Evolutionary conservation across 2,888 invertebrate genomes (phyloP), one percentile per base, ranked within the genome.

Genomic region (Sinopyrophorus schimmeli): DNA sequence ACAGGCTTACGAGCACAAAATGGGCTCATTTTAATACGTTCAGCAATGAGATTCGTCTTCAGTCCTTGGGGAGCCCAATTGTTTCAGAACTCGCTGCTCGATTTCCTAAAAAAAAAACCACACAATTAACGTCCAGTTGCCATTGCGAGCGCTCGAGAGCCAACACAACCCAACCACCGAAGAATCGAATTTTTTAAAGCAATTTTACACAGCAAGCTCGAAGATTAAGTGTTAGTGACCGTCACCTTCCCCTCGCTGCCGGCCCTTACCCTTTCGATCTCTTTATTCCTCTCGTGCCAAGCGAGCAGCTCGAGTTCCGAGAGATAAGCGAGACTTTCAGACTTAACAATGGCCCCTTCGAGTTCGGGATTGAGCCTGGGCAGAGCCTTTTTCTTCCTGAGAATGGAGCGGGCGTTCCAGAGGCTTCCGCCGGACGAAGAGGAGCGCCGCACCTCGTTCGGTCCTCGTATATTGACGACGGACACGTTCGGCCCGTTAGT

Each of bases 231-330:
- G 17, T 42, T 40, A 34, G 41, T 38, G 16, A 48, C 57, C 59
- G 58, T 43, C 60, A 60, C 59, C 57, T 56, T 53, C 46, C 46
- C 43, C 31, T 47, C 40, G 16, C 16, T n/a, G n/a, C n/a, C n/a
- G n/a, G n/a, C 39, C 68, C 76, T 76, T 77, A 77, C 77, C 76
- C 76, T 72, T 60, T 76, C 74, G 43, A 76, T 71, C 43, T 75
- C 72, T 65, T 74, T 74, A 65, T 74, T 76, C 56, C 75, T 66
- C 62, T 75, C 73, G 59, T 76, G 76, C 57, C 77, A 73, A 58
- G 76, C 77, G 50, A 77, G 64, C 65, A 77, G 68, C 61, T 78
- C 78, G 57, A 72, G 66, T 52, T 77, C 76, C 30, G 74, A 69
- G 39, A 78, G 65, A 59, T 77, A 76, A 20, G 76, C 76, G 60